Evolutionary conservation across 2,888 invertebrate species (phyloP), one percentile per base, ranked within the genome.

Genomic region (Deilephila porcellus): DNA sequence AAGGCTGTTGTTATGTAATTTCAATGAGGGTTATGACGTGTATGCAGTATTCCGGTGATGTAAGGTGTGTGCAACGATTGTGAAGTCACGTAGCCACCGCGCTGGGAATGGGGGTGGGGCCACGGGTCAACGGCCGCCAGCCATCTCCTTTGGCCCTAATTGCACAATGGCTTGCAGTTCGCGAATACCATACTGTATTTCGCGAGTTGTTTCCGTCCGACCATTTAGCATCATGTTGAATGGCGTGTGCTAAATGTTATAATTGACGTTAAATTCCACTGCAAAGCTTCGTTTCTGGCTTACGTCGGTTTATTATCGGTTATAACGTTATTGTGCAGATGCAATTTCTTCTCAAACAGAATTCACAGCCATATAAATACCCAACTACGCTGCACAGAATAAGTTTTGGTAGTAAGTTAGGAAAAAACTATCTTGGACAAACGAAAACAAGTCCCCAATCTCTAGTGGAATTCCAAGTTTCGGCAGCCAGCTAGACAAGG

Each of bases 81-180:
- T 82, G 78, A 80, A 87, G 92, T 92, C 93, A 93, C 93, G 93
- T 93, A 91, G 86, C 76, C 81, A 75, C 79, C 79, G 75, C 76
- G 75, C 80, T 75, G 75, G 74, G 77, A 74, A 79, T 77, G 84
- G 86, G 86, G 87, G 89, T 85, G 86, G 87, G 86, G 85, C 81
- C 76, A 76, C 76, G 82, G 88, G 85, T 92, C 91, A 88, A 85
- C 75, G 89, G 83, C 88, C 90, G 82, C 77, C 77, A 74, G 76
- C 80, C 60, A 76, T 79, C 79, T 67, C 67, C 52, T 83, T 79
- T 82, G 86, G 84, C 87, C 89, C 87, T 89, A 90, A 91, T 93
- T 91, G 87, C 87, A 89, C 87, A 91, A 90, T 90, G 86, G 84
- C 80, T 82, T 80, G 86, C 85, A 88, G 79, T 77, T 79, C 78